Conservation (phyloP, 64 coral and sea anemone species). For the Actinia tenebrosa region DNA sequence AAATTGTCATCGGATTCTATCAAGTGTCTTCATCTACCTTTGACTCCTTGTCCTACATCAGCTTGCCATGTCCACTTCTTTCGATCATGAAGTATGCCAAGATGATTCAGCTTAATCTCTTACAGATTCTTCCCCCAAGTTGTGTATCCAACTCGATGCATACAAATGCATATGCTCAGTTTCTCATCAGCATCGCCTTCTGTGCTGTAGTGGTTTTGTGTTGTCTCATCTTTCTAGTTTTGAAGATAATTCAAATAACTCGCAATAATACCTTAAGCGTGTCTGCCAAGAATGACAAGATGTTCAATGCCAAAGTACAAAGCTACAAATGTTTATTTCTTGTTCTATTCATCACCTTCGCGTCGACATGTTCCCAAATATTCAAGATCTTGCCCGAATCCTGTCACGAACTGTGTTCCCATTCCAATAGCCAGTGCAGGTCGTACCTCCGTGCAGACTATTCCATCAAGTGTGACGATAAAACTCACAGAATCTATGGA, state of each 20-base stretch:
- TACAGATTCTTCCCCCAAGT: background rate
- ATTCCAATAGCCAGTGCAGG: background rate
- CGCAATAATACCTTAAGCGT: background rate
- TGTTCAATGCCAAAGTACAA: background rate
- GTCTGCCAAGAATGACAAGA: background rate
- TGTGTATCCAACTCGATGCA: background rate
- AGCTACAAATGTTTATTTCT: background rate
- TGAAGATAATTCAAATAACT: background rate
- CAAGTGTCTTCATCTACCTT: background rate
- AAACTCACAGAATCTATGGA: background rate
- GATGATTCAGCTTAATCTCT: background rate
- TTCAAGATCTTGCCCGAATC: background rate
- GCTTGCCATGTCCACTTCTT: background rate
- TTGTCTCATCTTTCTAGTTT: background rate
- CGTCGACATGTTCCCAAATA: constrained; percentile 1
- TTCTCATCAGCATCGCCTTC: background rate
- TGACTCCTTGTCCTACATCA: background rate
- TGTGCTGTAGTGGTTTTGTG: background rate
- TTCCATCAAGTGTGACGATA: background rate
- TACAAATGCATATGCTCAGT: background rate
- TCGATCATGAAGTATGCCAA: background rate
- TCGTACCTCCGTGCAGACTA: background rate
- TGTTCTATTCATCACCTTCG: background rate
- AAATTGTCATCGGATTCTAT: background rate
- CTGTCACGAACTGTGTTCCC: background rate